These are phyloP conservation scores for Microcebus lehilahytsara DNA, from an alignment of 2,113 vertebrate species.

Conservation along the genomic window DNA sequence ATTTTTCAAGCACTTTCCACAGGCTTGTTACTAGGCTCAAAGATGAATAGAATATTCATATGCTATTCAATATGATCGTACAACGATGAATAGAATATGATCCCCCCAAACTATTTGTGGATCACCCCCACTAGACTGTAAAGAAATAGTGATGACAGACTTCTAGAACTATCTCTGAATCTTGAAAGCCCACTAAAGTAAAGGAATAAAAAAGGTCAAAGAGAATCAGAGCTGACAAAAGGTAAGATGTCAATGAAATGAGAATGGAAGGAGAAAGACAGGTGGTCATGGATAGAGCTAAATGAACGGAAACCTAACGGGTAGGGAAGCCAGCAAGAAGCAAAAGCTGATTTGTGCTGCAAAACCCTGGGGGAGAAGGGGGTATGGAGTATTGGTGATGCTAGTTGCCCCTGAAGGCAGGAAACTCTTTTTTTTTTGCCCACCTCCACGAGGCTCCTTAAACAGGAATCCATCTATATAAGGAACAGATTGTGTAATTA, in stretches of 20 bases:
- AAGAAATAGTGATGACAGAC: background rate
- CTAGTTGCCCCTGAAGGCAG: background rate
- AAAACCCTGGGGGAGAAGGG: background rate
- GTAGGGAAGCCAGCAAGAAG: background rate
- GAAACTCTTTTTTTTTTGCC: background rate
- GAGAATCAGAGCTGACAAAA: background rate
- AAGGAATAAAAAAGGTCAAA: background rate
- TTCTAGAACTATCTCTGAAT: background rate
- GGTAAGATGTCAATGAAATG: background rate
- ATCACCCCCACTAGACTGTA: background rate
- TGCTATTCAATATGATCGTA: background rate
- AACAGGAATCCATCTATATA: background rate
- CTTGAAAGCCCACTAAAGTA: background rate
- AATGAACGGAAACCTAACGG: background rate
- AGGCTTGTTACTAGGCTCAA: background rate
- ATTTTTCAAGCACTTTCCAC: background rate
- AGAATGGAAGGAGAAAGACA: background rate
- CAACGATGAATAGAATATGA: background rate
- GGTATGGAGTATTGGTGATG: background rate
- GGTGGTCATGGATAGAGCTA: rapidly evolving
- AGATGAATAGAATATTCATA: background rate
- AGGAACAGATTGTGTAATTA: background rate
- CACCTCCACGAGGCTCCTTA: background rate
- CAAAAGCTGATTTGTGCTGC: background rate
- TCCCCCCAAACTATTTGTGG: background rate